Evolutionary conservation across 2,888 invertebrate genomes (phyloP).

Genomic region (Kuschelorhynchus macadamiae): DNA sequence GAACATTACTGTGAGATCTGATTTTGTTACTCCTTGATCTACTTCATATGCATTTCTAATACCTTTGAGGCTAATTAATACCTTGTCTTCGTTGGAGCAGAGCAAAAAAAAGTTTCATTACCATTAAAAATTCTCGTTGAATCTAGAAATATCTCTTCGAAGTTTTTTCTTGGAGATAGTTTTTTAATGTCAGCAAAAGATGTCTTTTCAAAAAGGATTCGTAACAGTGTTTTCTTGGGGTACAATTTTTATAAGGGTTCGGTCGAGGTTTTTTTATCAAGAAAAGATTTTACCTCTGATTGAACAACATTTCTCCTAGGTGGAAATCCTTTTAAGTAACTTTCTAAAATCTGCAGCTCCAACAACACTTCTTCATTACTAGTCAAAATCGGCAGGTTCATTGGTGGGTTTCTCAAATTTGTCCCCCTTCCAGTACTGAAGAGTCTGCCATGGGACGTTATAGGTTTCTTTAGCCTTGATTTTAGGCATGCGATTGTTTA

Average conservation of each 20-base stretch:
- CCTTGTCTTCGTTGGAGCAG: conserved; percentile 42
- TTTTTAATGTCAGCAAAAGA: no score
- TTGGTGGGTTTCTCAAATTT: conserved; percentile 22
- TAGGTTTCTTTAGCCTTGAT: conserved; percentile 25
- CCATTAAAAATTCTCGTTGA: conserved; percentile 53
- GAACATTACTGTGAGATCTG: conserved; percentile 61
- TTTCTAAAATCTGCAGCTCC: no score
- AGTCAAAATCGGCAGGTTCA: no score
- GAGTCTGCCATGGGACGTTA: conserved; percentile 25
- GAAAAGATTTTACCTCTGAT: no score
- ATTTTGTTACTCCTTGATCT: conserved; percentile 58
- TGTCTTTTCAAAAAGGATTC: no score
- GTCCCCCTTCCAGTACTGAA: conserved; percentile 18
- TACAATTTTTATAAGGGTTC: no score
- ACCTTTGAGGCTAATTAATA: conserved; percentile 45
- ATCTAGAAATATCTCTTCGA: conserved; percentile 40
- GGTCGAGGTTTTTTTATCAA: no score
- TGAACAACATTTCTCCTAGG: no score
- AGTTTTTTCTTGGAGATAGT: conserved; percentile 20
- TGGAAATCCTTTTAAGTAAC: no score
- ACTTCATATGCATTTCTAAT: conserved; percentile 58
- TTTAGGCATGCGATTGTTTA: conserved; percentile 38
- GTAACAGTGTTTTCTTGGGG: no score
- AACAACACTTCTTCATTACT: no score
- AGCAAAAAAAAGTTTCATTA: conserved; percentile 44